phyloP scores from a whole-genome alignment of 2,797 vertebrate species.

The Craterocephalus amniculus region DNA sequence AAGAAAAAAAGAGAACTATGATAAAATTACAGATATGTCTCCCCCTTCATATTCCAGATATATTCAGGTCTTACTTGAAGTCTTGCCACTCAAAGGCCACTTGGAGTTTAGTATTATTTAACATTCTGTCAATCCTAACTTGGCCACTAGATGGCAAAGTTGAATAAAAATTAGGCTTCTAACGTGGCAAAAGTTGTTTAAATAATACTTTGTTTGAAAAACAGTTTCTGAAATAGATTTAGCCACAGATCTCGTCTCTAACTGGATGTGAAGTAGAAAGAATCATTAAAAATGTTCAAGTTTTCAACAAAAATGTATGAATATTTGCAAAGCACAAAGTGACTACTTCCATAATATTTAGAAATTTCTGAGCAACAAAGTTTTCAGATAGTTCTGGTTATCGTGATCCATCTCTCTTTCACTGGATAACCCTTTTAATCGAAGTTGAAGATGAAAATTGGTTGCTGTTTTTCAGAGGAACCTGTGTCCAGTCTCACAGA shows the following conservation, averaged over 20 bases:
- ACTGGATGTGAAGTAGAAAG: not conserved
- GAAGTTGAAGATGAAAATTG: not conserved
- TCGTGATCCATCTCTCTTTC: not conserved
- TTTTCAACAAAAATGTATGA: not conserved
- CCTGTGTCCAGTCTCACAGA: not conserved
- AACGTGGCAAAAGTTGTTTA: constrained; percentile 59
- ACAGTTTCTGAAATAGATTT: not conserved
- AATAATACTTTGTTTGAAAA: not conserved
- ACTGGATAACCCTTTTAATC: not conserved
- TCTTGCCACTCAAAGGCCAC: constrained; percentile 30
- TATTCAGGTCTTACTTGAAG: not conserved
- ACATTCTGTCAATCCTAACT: constrained; percentile 1
- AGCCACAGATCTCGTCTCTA: constrained; percentile 22
- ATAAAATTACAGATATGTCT: not conserved
- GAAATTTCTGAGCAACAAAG: too few relatives aligned
- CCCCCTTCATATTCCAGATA: not conserved
- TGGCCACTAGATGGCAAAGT: constrained; percentile 61
- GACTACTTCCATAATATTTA: not conserved
- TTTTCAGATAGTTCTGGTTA: too few relatives aligned
- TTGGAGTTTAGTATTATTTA: constrained; percentile 1
- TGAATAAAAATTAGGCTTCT: constrained; percentile 10
- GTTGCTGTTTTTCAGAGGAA: not conserved
- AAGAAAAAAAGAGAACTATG: not conserved
- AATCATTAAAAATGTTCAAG: not conserved
- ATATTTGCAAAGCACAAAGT: not conserved